Evolutionary conservation across 1,140 invertebrate species (phyloP), one percentile per base, ranked within the genome.

Genomic region (Tetragnatha versicolor): DNA sequence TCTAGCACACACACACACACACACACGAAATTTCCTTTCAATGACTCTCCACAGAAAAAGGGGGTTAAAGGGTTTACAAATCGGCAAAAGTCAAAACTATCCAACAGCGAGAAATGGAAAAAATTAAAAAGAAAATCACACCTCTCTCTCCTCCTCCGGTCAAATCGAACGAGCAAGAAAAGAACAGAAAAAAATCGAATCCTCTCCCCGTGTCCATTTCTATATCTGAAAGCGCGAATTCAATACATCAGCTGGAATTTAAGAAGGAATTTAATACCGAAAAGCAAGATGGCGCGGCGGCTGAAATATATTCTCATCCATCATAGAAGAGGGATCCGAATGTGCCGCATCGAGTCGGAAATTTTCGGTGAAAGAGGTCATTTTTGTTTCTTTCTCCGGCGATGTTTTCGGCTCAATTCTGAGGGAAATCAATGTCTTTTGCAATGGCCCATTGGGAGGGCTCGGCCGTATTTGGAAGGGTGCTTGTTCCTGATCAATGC

Each of bases 251-350:
- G 35, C 25, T 55, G 31, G 68, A 70, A 70, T 70, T 70, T 70
- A 55, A 55, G 49, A 55, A 70, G 35, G 68, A 70, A 70, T 70
- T 70, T 70, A 70, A 70, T 70, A 70, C 68, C 20, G 25, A 29
- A 70, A 55, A 70, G 49, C 68, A 55, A 70, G 66, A 55, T 14
- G 47, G 20, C 47, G 10, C 31, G 20, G 33, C 20, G 27, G 39
- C 29, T 70, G 68, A 70, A 70, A 70, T 70, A 70, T 70, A 70
- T 20, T 31, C 27, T 37, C 68, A 70, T 70, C 68, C 49, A 70
- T 70, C 66, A 70, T 14, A 61, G 31, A n/a, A 20, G 29, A 70
- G 39, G 68, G 17, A 37, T 55, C 49, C 51, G 47, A 53, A 55
- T 55, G 27, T 20, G n/a, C n/a, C 49, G 4, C 33, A 27, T 70